Conservation (phyloP, 35 echinoderm and acorn worm genomes). For the Holothuria glaberrima region DNA sequence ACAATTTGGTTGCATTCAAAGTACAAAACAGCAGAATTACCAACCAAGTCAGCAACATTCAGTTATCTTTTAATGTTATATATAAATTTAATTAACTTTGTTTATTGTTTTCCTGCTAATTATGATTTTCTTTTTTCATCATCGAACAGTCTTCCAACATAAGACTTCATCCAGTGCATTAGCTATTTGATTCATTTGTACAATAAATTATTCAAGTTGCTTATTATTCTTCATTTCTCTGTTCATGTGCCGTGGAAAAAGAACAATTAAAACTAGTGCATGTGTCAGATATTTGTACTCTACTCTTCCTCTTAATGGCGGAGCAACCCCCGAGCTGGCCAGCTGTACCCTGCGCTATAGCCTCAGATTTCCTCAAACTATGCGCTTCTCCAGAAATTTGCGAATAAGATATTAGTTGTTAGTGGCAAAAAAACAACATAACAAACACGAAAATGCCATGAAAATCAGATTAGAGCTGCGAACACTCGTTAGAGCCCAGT, state of each 20-base stretch:
- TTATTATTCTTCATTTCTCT: no score
- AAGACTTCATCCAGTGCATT: no score
- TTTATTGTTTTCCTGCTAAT: no score
- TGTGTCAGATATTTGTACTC: slow-evolving; percentile 2
- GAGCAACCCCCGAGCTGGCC: slow-evolving; percentile 25
- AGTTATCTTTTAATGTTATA: no score
- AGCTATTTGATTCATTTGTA: no score
- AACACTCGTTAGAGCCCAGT: slow-evolving; percentile 28
- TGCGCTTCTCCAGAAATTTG: background rate
- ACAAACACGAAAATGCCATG: slow-evolving; percentile 52
- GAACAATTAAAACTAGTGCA: slow-evolving; percentile 20
- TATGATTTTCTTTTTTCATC: no score
- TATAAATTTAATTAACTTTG: no score
- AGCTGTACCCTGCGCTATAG: slow-evolving; percentile 21
- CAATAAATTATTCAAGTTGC: no score
- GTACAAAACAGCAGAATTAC: no score
- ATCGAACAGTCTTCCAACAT: no score
- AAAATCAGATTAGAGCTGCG: slow-evolving; percentile 29
- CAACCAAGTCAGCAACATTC: no score
- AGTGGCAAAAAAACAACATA: slow-evolving; percentile 43
- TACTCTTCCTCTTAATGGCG: background rate
- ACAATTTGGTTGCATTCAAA: no score
- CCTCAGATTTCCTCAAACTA: slow-evolving; percentile 25
- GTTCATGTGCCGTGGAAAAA: background rate
- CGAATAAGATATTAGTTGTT: slow-evolving; percentile 51